Evolutionary conservation across 2,113 vertebrate genomes (phyloP).

Genomic region (Phalacrocorax brasilianus): DNA sequence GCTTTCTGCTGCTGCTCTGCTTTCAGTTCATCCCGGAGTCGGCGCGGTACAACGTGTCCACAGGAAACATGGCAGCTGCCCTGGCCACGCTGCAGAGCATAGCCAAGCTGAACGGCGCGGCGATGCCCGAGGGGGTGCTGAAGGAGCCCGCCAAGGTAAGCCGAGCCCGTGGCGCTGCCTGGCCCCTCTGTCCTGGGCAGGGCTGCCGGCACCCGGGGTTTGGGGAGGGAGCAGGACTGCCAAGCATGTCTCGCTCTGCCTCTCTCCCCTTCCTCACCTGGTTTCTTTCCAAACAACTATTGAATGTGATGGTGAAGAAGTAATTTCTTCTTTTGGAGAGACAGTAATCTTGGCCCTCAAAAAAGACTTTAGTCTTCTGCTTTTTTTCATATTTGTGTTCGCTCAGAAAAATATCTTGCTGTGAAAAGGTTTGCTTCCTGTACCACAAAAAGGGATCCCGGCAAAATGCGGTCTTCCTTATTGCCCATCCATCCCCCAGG

Average conservation of each 20-base stretch:
- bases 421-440: neutral
- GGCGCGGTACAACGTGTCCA: slow-evolving; percentile 85
- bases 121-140: slow-evolving; percentile 82
- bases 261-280: neutral
- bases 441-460: neutral
- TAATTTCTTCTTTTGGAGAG: neutral
- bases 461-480: rapidly evolving
- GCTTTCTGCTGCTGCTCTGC: neutral
- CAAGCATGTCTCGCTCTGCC: neutral
- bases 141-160: slow-evolving; percentile 77
- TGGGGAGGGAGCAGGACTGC: rapidly evolving
- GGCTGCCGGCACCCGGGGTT: rapidly evolving
- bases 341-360: neutral
- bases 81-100: slow-evolving; percentile 80
- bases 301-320: neutral
- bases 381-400: rapidly evolving
- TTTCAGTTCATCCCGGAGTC: slow-evolving; percentile 93
- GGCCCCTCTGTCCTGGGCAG: rapidly evolving
- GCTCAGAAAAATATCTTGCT: neutral
- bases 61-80: slow-evolving; percentile 77
- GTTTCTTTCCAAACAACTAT: neutral
- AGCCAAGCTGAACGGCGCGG: slow-evolving; percentile 78
- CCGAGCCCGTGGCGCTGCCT: rapidly evolving
- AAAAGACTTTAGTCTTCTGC: neutral
- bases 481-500: no score